phyloP scores from a whole-genome alignment of 1,140 invertebrate species.

The Diorhabda sublineata region DNA sequence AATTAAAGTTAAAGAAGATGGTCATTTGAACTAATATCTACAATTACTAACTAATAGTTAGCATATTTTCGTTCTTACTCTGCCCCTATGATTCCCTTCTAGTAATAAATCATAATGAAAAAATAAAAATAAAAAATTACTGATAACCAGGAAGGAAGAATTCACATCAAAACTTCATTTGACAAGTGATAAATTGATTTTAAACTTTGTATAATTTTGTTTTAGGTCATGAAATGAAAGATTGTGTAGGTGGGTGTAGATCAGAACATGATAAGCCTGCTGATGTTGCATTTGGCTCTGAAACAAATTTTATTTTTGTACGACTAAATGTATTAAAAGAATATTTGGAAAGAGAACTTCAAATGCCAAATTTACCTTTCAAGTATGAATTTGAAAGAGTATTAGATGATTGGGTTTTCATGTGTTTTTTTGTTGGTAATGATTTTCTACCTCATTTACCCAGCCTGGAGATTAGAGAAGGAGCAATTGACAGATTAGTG shows the following conservation, averaged over 20 bases:
- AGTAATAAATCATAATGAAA: too few species aligned
- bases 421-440: constrained; percentile 99
- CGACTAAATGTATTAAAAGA: constrained; percentile 89
- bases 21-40: too few species aligned
- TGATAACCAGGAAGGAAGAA: too few species aligned
- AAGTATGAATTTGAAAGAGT: constrained; percentile 84
- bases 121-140: too few species aligned
- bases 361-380: constrained; percentile 93
- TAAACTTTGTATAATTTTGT: background rate
- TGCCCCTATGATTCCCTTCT: too few species aligned
- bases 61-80: too few species aligned
- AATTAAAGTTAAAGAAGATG: too few species aligned
- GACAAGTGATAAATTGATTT: too few species aligned
- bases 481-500: constrained; percentile 93
- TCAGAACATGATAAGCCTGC: constrained; percentile 26
- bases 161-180: too few species aligned
- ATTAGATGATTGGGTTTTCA: constrained; percentile 99
- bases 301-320: constrained; percentile 85
- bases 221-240: constrained; percentile 90
- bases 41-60: too few species aligned
- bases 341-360: constrained; percentile 87
- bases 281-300: constrained; percentile 53
- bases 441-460: constrained; percentile 99
- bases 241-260: constrained; percentile 69
- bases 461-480: constrained; percentile 96